These are phyloP conservation scores for Platygyra sinensis DNA, from an alignment of 64 coral and sea anemone species.

Conservation along the genomic window DNA sequence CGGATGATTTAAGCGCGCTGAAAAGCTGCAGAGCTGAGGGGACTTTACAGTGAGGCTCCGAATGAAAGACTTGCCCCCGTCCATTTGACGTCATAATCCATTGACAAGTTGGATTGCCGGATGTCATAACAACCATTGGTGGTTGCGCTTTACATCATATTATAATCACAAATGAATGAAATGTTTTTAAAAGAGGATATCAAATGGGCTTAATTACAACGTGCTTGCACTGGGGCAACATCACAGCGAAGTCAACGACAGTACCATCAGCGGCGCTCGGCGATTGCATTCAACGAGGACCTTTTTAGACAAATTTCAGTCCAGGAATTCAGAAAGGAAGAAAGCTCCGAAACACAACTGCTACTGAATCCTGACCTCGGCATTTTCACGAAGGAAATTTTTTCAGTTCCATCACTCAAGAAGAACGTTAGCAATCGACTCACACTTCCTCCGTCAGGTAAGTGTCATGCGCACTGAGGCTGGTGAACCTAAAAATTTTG, in stretches of 20 bases:
- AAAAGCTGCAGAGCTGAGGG: background rate
- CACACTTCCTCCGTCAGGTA: slow-evolving; percentile 6
- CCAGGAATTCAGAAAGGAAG: background rate
- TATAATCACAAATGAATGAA: slow-evolving; percentile 37
- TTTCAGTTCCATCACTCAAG: background rate
- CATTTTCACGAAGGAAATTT: background rate
- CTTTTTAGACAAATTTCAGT: background rate
- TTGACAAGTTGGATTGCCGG: background rate
- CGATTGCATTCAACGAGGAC: background rate
- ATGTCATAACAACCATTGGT: slow-evolving; percentile 22
- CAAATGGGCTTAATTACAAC: slow-evolving; percentile 52
- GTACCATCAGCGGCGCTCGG: too few relatives aligned
- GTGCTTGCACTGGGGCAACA: slow-evolving; percentile 25
- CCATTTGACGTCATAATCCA: slow-evolving; percentile 15
- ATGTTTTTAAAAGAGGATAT: slow-evolving; percentile 38
- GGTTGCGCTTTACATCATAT: slow-evolving; percentile 31
- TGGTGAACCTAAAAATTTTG: background rate
- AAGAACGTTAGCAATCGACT: background rate
- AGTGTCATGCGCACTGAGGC: slow-evolving; percentile 28
- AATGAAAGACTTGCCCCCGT: background rate
- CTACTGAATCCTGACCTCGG: background rate
- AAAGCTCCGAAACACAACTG: background rate
- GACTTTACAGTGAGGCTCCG: background rate
- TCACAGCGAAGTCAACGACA: background rate
- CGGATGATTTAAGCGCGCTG: background rate